Evolutionary conservation across 2,888 invertebrate species (phyloP), one percentile per base, ranked within the genome.

Genomic region (Vandiemenella viatica): DNA sequence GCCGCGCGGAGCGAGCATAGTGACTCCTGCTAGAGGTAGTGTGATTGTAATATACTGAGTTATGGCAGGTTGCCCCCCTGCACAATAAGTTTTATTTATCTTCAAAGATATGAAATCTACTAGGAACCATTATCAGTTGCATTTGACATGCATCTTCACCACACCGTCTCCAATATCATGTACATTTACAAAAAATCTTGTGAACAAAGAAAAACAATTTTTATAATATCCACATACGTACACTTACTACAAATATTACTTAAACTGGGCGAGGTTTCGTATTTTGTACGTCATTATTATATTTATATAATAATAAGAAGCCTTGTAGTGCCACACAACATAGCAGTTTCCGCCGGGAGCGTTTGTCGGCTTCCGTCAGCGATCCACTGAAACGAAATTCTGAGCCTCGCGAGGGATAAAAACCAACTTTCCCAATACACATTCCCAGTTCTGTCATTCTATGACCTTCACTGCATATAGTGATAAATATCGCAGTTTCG

Each of bases 81-180:
- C 50, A 50, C 52, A 49, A 50, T 48, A 49, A 48, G 38, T 43
- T 50, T 48, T 46, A 47, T 50, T 50, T 49, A 51, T 55, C 53
- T 55, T 56, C 50, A 54, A 55, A 66, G 67, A 67, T 66, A 66
- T 67, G 66, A 67, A 66, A 66, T 65, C 66, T 66, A 66, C 63
- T 66, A 67, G 67, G 66, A 67, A 67, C 66, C 57, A 55, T 57
- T 44, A 45, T 56, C 50, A 52, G 52, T 50, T 52, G 54, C 52
- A 52, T 54, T 48, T 49, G 20, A 52, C 46, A 53, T 53, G 53
- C 53, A 54, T 50, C 54, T 50, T 50, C 54, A 50, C 52, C 51
- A 52, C 52, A 52, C 50, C 53, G 50, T 45, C 49, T 47, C 48
- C 49, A 52, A 26, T 46, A 37, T 44, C 46, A 42, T 42, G 17